Percentiles rank a stretch among this genome's conserved stretches.
These are phyloP conservation scores for Hypsopygia costalis DNA, from an alignment of 2,888 invertebrate genomes.

Conservation along the genomic window DNA sequence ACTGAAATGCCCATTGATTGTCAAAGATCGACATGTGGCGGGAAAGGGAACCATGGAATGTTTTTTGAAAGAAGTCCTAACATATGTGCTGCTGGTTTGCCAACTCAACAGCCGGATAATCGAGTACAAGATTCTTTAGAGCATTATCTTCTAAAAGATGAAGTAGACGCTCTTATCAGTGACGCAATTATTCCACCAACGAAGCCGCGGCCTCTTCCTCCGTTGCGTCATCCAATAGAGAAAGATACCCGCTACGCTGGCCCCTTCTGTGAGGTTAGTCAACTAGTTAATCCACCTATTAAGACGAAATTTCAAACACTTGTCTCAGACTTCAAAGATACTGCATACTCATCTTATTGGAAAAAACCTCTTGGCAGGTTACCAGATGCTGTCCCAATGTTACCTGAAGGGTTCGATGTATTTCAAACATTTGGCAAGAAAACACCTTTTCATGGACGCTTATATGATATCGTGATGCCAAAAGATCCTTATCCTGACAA, in stretches of 20 bases:
- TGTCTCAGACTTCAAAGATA: slow-evolving; percentile 55
- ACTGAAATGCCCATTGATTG: slow-evolving; percentile 50
- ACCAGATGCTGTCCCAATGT: slow-evolving; percentile 54
- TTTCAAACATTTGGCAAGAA: slow-evolving; percentile 55
- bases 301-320: slow-evolving; percentile 59
- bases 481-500: slow-evolving; percentile 48
- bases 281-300: slow-evolving; percentile 45
- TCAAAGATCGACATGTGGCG: slow-evolving; percentile 49
- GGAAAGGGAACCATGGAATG: slow-evolving; percentile 61
- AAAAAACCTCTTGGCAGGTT: slow-evolving; percentile 44
- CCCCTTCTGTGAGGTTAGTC: slow-evolving; percentile 34
- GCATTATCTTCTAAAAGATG: slow-evolving; percentile 59
- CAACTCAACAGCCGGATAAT: slow-evolving; percentile 49
- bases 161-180: slow-evolving; percentile 53
- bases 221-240: slow-evolving; percentile 44
- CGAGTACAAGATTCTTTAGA: slow-evolving; percentile 39
- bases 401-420: slow-evolving; percentile 56
- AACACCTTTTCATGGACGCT: slow-evolving; percentile 35
- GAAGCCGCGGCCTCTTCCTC: slow-evolving; percentile 43
- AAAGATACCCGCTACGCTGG: slow-evolving; percentile 49
- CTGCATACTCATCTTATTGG: slow-evolving; percentile 60
- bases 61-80: slow-evolving; percentile 56
- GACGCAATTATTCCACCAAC: slow-evolving; percentile 53
- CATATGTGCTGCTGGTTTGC: slow-evolving; percentile 60
- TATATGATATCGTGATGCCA: slow-evolving; percentile 65